A percentile compares a stretch with the other conserved stretches of the same genome.
These are phyloP conservation scores for Myrmecobius fasciatus DNA, from an alignment of 2,113 vertebrate genomes.

Conservation along the genomic window DNA sequence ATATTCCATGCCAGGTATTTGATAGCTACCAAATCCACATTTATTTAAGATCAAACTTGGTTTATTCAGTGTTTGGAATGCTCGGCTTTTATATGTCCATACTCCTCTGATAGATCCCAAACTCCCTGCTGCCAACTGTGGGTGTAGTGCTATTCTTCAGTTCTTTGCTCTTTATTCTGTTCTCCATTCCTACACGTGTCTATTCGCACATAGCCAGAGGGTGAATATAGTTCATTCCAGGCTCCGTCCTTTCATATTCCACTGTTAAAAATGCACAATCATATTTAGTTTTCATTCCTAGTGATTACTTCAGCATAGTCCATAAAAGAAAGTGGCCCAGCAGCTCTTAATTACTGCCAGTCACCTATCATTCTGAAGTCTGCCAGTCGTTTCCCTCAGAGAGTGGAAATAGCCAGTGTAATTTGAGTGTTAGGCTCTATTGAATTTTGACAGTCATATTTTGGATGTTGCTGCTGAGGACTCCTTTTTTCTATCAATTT, in stretches of 20 bases:
- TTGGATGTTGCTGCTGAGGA: slow-evolving; percentile 37
- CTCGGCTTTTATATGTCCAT: not conserved
- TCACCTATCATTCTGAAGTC: not conserved
- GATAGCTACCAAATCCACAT: not conserved
- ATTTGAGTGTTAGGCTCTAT: slow-evolving; percentile 42
- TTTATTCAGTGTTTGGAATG: slow-evolving; percentile 3
- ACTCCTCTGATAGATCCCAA: not conserved
- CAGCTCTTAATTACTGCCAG: slow-evolving; percentile 15
- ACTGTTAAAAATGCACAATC: not conserved
- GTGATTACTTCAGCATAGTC: not conserved
- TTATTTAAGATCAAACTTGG: not conserved
- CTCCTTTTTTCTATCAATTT: not conserved
- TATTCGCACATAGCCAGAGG: no score
- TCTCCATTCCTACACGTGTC: not conserved
- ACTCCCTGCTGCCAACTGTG: not conserved
- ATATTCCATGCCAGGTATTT: not conserved
- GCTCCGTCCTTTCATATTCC: not conserved
- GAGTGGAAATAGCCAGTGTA: slow-evolving; percentile 50
- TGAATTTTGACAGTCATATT: slow-evolving; percentile 53
- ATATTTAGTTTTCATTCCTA: slow-evolving; percentile 49
- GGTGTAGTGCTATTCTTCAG: not conserved
- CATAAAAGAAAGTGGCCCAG: slow-evolving; percentile 29
- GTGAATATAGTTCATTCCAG: not conserved
- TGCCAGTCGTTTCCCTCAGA: not conserved
- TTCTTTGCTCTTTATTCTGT: not conserved